Base-by-base conservation (phyloP, 2,888 invertebrate species). In the Monochamus alternatus region DNA sequence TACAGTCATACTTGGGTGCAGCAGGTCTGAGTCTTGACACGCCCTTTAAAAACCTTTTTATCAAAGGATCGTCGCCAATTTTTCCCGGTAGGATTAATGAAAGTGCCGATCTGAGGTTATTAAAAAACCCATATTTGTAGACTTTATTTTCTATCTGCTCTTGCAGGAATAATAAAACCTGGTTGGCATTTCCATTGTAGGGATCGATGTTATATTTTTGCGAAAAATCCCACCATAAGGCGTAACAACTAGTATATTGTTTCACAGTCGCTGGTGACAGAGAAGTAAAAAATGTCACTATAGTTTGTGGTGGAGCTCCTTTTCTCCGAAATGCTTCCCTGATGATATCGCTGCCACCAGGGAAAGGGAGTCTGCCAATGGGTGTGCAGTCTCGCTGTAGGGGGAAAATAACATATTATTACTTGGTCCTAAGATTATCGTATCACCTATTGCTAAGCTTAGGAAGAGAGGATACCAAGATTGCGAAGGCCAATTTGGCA, bases 11-110 rank as follows among this genome's bases (percentile, higher is more conserved):
- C 66, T 80, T 84, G 0, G 81, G 79, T 31, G 10, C 70, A 1
- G 78, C 81, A 3, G 80, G 82, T 62, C 79, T 78, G 0, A 79
- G 7, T 47, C 80, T 83, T 4, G 59, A 73, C 7, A 79, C 60
- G 22, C 81, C 81, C 67, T 78, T 81, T n/a, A 84, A 64, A 62
- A 83, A 83, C 51, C 81, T 60, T 66, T 76, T 74, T 5, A 82
- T 73, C 38, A 68, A 58, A 3, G 71, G n/a, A 68, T 60, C 8
- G 5, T 60, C 60, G 3, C 79, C 75, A 47, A 73, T 58, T 38
- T 58, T 58, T 66, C 1, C 77, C 63, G 31, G 62, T 22, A 9
- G 32, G 60, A 14, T 3, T 12, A 55, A 14, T 14, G 55, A 55
- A 12, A 55, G 55, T 5, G 55, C 55, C 12, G 55, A 8, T 12